phyloP scores from a whole-genome alignment of 2,797 vertebrate species.

The Oreochromis grahami region DNA sequence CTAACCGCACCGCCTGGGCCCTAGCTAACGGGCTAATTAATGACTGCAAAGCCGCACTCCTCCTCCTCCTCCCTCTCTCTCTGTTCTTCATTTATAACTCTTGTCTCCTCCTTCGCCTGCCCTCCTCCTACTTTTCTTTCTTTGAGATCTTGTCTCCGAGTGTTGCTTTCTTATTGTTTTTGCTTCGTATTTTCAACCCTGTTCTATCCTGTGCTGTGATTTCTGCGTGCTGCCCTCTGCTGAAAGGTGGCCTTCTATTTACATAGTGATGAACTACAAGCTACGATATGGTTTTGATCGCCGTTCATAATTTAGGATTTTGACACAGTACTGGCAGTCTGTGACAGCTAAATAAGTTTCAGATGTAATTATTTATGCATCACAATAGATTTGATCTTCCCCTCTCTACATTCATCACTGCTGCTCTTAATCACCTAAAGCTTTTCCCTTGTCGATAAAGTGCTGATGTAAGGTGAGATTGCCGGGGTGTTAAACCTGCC shows the following conservation, averaged over 20 bases:
- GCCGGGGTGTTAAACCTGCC: background rate
- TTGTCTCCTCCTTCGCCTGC: slow-evolving; percentile 30
- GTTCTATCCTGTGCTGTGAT: background rate
- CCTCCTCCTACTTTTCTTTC: background rate
- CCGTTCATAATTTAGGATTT: background rate
- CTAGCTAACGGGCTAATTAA: slow-evolving; percentile 78
- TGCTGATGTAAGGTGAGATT: background rate
- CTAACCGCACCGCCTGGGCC: slow-evolving; percentile 75
- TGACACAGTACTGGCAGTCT: background rate
- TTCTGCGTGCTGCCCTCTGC: background rate
- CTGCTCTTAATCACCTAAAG: background rate
- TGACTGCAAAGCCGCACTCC: slow-evolving; percentile 70
- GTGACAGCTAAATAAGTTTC: background rate
- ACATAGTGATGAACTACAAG: background rate
- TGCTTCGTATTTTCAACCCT: background rate
- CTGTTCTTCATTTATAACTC: slow-evolving; percentile 66
- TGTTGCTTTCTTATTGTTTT: slow-evolving; percentile 34
- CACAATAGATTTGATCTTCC: background rate
- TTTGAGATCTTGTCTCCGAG: background rate
- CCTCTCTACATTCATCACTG: background rate
- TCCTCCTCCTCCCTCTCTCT: slow-evolving; percentile 48
- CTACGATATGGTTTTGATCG: background rate
- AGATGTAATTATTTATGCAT: background rate
- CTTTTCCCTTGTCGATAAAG: slow-evolving; percentile 1
- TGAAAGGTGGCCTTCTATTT: background rate